A percentile compares a stretch with the other conserved stretches of the same genome.
Conservation (phyloP, 2,888 invertebrate genomes). For the Drosophila seclusa region DNA sequence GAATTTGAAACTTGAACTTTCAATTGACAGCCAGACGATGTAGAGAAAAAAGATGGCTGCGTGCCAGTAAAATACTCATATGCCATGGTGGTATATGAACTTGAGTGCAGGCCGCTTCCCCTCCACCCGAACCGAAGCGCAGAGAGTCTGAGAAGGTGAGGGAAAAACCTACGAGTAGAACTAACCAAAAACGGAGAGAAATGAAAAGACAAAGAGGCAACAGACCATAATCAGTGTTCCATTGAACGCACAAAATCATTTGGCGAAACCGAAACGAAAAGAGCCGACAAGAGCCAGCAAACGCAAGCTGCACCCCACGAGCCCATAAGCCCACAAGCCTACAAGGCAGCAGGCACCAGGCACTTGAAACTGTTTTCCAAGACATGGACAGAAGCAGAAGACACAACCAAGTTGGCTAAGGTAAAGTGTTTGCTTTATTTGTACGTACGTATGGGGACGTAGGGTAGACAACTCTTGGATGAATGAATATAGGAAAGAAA, state of each 20-base stretch:
- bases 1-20: conserved; percentile 61
- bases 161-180: conserved; percentile 41
- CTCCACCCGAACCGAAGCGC: neutral
- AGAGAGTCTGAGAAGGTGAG: conserved; percentile 10
- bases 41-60: conserved; percentile 58
- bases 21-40: conserved; percentile 55
- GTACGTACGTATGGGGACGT: conserved; percentile 21
- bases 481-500: conserved; percentile 67
- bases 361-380: conserved; percentile 76
- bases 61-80: conserved; percentile 63
- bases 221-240: conserved; percentile 84
- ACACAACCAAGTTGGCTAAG: conserved; percentile 56
- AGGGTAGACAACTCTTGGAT: conserved; percentile 61
- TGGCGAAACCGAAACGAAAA: conserved; percentile 84
- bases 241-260: conserved; percentile 85
- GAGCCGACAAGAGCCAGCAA: conserved; percentile 34
- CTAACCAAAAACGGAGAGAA: conserved; percentile 54
- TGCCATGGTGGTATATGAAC: conserved; percentile 71
- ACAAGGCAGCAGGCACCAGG: conserved; percentile 46
- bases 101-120: conserved; percentile 54
- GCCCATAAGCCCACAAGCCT: conserved; percentile 21
- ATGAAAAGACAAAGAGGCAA: conserved; percentile 54
- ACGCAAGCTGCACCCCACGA: conserved; percentile 55
- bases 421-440: conserved; percentile 68
- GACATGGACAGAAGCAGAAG: conserved; percentile 38